Base-by-base conservation (phyloP, 1,140 invertebrate species). In the Brachionus calyciflorus region DNA sequence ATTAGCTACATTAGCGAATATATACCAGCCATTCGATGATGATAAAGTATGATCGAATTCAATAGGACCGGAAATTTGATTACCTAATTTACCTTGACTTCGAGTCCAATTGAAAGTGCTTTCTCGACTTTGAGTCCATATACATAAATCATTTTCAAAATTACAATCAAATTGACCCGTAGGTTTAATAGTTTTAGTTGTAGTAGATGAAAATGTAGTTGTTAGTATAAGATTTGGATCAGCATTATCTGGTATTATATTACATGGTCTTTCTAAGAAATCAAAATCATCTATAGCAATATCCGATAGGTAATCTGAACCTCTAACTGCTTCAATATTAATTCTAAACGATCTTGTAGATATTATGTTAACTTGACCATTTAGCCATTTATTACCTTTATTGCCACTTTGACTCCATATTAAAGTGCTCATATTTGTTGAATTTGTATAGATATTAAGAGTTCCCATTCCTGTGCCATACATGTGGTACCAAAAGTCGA, bases 401-500 rank as follows among this genome's bases (percentile, higher is more conserved):
- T 78, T 28, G 3, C 77, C 77, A 49, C 30, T 41, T 60, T 77
- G 70, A 24, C 17, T 60, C 77, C 77, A 77, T 14, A 77, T 28
- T 10, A 63, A 49, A 28, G 21, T 73, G 14, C 12, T 21, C 17
- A 37, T 30, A 21, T 76, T 76, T 12, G 49, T 26, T 19, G 40
- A 26, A 40, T 76, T 76, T 3, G 44, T 41, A 26, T 76, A 76
- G 12, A 76, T 44, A 26, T 76, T 76, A 2, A 76, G 6, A 24
- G 73, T 28, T 7, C 73, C 73, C 33, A 76, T 76, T 21, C 46
- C 46, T 12, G 3, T 57, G 26, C 83, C 83, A 80, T 82, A 82
- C 83, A 84, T 84, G 78, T 81, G 80, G 77, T 84, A 84, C 83
- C 83, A 84, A 80, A 83, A 83, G 17, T 78, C 77, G 9, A 83